Evolutionary conservation across 1,140 invertebrate genomes (phyloP), one percentile per base, ranked within the genome.

Genomic region (Reticulitermes speratus): DNA sequence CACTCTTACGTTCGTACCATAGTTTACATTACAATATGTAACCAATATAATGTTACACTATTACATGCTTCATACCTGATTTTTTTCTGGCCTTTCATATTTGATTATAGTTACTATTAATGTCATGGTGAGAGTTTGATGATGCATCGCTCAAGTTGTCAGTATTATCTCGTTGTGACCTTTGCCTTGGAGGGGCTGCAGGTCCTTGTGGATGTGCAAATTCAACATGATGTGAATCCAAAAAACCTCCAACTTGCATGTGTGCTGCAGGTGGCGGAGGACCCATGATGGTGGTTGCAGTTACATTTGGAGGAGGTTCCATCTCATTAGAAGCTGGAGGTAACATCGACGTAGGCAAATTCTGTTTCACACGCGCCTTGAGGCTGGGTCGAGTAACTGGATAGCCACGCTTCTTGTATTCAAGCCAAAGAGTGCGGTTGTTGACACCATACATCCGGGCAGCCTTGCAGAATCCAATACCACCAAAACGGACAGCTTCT

Each of bases 391-490:
- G 90, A 87, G 94, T 95, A 87, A 95, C 95, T 3, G 95, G 95
- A 89, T 96, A 96, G 0, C 96, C 96, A 30, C 95, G 92, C 90
- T 96, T 96, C 88, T 96, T 96, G 89, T 96, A 96, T 88, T 97
- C 96, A 25, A 96, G 91, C 96, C 96, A 97, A 2, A 97, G 90
- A 0, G 96, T 96, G 59, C 96, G 92, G 90, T 96, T 96, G 90
- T 96, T 97, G 3, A 96, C 96, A 25, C 96, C 96, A 89, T 95
- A 96, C 90, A 96, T 93, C 69, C 95, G 92, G 0, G 96, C 96
- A 14, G 96, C 96, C 88, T 96, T 96, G 90, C 96, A 96, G 90
- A 97, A 96, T 3, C 96, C 96, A 87, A 97, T 96, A 32, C 95
- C 95, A n/a, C 96, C 96, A 87, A 94, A 94, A 30, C 96, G 92